Conservation (phyloP, 1,140 invertebrate species). For the Platyura marginata region DNA sequence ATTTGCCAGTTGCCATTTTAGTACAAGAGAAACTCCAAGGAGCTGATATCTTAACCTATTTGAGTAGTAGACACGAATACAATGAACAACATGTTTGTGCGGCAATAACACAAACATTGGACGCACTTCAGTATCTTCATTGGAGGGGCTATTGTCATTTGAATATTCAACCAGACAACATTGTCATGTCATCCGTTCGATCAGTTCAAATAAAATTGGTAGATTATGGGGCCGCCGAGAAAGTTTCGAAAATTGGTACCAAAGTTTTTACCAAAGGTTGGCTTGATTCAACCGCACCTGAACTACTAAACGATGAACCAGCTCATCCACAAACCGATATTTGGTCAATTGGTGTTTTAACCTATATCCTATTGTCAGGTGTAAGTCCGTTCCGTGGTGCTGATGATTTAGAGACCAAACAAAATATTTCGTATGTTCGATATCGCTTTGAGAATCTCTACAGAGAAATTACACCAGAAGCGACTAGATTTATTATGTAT, state of each 20-base stretch:
- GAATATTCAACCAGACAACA: conserved; percentile 88
- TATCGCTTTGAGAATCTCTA: conserved; percentile 89
- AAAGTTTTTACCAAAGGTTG: conserved; percentile 39
- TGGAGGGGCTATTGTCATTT: conserved; percentile 83
- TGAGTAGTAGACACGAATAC: conserved; percentile 73
- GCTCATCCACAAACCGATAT: conserved; percentile 83
- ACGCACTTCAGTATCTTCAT: conserved; percentile 81
- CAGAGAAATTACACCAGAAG: conserved; percentile 87
- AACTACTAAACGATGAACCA: conserved; percentile 71
- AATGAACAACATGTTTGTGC: conserved; percentile 76
- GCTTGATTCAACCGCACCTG: conserved; percentile 54
- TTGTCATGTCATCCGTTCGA: conserved; percentile 81
- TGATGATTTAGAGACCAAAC: conserved; percentile 64
- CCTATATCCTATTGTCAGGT: conserved; percentile 89
- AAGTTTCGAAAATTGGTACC: conserved; percentile 59
- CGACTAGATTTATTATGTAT: conserved; percentile 83
- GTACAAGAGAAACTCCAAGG: conserved; percentile 79
- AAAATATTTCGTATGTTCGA: conserved; percentile 83
- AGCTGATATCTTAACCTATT: conserved; percentile 75
- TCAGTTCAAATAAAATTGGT: conserved; percentile 78
- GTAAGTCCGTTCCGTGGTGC: conserved; percentile 77
- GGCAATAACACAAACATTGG: conserved; percentile 65
- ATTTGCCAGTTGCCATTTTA: conserved; percentile 45
- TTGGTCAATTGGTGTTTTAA: conserved; percentile 85
- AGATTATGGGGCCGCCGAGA: conserved; percentile 73